These are phyloP conservation scores for Periophthalmus magnuspinnatus DNA, from an alignment of 2,797 vertebrate genomes.

Conservation along the genomic window DNA sequence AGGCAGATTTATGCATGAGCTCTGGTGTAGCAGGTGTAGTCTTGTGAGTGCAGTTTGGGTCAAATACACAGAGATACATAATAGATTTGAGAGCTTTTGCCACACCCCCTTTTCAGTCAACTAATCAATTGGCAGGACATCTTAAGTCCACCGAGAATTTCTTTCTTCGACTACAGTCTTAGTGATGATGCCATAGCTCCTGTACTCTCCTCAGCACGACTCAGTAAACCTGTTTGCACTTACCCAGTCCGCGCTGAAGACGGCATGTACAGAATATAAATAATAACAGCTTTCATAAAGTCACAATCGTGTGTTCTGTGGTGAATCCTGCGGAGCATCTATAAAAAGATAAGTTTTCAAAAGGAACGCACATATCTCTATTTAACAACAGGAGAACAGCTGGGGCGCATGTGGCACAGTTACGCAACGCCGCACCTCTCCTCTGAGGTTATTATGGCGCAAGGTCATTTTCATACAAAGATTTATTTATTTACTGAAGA, in stretches of 20 bases:
- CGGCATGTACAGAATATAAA: slow-evolving; percentile 3
- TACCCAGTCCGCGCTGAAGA: not conserved
- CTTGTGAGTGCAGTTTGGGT: too few species aligned
- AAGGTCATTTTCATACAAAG: slow-evolving; percentile 17
- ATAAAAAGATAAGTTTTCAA: slow-evolving; percentile 43
- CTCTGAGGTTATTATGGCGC: slow-evolving; percentile 38
- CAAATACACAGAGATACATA: too few species aligned
- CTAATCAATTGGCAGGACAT: too few species aligned
- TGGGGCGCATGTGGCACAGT: slow-evolving; percentile 63
- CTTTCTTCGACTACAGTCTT: too few species aligned
- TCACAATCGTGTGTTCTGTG: not conserved
- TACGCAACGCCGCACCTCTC: slow-evolving; percentile 50
- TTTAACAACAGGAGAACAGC: slow-evolving; percentile 55
- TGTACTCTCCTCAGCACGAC: too few species aligned
- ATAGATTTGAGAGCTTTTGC: too few species aligned
- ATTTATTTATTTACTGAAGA: slow-evolving; percentile 48
- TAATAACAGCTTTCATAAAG: slow-evolving; percentile 7
- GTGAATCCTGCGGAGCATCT: slow-evolving; percentile 8
- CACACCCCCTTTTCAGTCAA: too few species aligned
- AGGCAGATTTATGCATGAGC: too few species aligned
- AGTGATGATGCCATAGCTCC: too few species aligned
- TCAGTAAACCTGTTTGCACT: slow-evolving; percentile 1
- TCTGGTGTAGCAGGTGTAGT: too few species aligned
- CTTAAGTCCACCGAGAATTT: too few species aligned
- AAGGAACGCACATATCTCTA: slow-evolving; percentile 31